Percentiles rank a stretch among this genome's conserved stretches.
Evolutionary conservation across 2,797 vertebrate species (phyloP).

Genomic region (Typhlichthys eigenmanni): DNA sequence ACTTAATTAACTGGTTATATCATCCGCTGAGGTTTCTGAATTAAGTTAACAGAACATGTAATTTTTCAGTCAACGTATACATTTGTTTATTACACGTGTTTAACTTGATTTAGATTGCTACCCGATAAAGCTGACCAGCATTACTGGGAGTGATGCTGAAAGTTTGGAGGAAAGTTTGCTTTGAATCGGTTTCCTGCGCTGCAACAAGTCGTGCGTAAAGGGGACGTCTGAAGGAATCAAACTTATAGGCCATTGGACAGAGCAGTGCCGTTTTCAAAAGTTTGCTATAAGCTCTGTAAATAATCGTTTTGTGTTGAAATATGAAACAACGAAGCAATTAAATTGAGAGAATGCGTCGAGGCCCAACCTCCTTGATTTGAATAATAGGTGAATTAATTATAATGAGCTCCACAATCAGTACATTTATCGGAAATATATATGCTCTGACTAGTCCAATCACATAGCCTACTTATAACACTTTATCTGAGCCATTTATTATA

Average conservation of each 20-base stretch:
- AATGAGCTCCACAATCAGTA: conserved; percentile 8
- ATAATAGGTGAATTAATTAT: background rate
- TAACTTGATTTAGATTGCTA: background rate
- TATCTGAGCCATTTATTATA: conserved; percentile 7
- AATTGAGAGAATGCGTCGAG: background rate
- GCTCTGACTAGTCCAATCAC: background rate
- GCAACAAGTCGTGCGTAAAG: conserved; percentile 21
- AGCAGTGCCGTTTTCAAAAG: too few species aligned
- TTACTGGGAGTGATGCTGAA: conserved; percentile 16
- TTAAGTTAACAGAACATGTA: too few species aligned
- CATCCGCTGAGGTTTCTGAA: too few species aligned
- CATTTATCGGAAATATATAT: background rate
- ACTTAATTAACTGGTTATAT: too few species aligned
- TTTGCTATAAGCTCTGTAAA: too few species aligned
- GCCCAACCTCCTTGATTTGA: background rate
- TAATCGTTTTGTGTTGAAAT: background rate
- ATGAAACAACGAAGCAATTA: background rate
- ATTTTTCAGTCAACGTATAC: too few species aligned
- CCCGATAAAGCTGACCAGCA: background rate
- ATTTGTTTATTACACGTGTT: background rate
- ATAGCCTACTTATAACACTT: background rate
- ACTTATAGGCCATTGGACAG: too few species aligned
- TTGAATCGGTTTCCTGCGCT: background rate
- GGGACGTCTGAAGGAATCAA: too few species aligned
- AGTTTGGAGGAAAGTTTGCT: background rate